A percentile compares a stretch with the other conserved stretches of the same genome.
These are phyloP conservation scores for Drosophila rhopaloa DNA, from an alignment of 1,140 invertebrate species.

Conservation along the genomic window DNA sequence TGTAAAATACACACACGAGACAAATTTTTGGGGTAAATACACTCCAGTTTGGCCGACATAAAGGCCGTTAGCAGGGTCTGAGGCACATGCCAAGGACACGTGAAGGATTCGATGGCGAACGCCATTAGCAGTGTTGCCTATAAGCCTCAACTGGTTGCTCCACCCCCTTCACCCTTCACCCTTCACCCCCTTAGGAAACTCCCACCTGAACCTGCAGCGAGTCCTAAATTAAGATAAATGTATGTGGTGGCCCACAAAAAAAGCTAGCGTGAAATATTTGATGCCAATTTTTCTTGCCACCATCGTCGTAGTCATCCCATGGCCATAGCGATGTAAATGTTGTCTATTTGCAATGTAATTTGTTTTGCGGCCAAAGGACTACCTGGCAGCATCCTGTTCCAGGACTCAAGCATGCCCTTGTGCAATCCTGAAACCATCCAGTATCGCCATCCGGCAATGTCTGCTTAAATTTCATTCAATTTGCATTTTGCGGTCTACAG, in stretches of 20 bases:
- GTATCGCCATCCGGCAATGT: conserved; percentile 8
- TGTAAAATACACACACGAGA: conserved; percentile 68
- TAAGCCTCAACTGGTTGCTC: conserved; percentile 56
- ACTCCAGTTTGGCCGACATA: conserved; percentile 42
- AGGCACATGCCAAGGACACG: conserved; percentile 73
- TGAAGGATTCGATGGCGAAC: conserved; percentile 66
- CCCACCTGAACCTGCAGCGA: conserved; percentile 33
- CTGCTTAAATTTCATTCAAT: conserved; percentile 56
- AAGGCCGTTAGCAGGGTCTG: conserved; percentile 57
- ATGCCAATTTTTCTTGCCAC: conserved; percentile 70
- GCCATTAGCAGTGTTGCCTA: conserved; percentile 61
- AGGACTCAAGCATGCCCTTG: conserved; percentile 28
- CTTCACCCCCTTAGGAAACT: neutral
- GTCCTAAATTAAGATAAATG: conserved; percentile 76
- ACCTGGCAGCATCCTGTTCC: conserved; percentile 21
- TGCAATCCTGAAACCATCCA: conserved; percentile 39
- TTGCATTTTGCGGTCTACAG: conserved; percentile 58
- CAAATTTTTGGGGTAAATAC: conserved; percentile 73
- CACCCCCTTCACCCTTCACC: neutral
- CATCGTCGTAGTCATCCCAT: conserved; percentile 20
- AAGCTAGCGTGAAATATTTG: conserved; percentile 73
- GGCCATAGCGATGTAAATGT: conserved; percentile 58
- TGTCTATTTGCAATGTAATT: conserved; percentile 69
- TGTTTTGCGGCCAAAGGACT: conserved; percentile 50
- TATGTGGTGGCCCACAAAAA: conserved; percentile 38